Evolutionary conservation across 2,113 vertebrate genomes (phyloP), one percentile per base, ranked within the genome.

Genomic region (Echinops telfairi): DNA sequence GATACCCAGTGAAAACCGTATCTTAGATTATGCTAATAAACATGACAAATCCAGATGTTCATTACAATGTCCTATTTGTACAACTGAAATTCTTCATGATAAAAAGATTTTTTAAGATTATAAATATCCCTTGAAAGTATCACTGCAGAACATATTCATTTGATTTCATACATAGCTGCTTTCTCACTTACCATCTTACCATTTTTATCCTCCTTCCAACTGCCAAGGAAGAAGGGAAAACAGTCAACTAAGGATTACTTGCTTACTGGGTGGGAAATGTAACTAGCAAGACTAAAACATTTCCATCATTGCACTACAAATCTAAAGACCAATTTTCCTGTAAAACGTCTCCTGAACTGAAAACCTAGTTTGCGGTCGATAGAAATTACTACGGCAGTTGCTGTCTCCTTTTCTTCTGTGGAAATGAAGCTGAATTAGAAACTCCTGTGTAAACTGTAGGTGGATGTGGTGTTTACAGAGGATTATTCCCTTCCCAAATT

Each of bases 401-500:
- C 79, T 93, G 87, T 94, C 38, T 90, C 38, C 84, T 27, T 78
- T 89, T 94, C 75, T 71, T 57, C 94, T 90, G 75, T 87, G 40
- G 27, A 91, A 93, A 88, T 62, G 19, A 94, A 97, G 73, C 70
- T 88, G 47, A 82, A 93, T 62, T 79, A 92, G 90, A 88, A 94
- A 94, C 70, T 94, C 91, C 87, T 89, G 31, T 76, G 58, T 77
- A 93, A 92, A 90, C 71, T 97, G 83, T 91, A 84, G 92, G 77
- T 94, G 90, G 86, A 95, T 93, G 77, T 90, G 77, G 58, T 91
- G 29, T 93, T 80, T 94, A 75, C 62, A 93, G 33, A 83, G 64
- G n/a, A 92, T 94, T 83, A 93, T 75, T 62, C 88, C 94, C 83
- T 90, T 84, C 89, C 95, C 73, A 83, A 75, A 89, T 90, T 96